phyloP scores from a whole-genome alignment of 2,113 vertebrate species.

The Rhombomys opimus region DNA sequence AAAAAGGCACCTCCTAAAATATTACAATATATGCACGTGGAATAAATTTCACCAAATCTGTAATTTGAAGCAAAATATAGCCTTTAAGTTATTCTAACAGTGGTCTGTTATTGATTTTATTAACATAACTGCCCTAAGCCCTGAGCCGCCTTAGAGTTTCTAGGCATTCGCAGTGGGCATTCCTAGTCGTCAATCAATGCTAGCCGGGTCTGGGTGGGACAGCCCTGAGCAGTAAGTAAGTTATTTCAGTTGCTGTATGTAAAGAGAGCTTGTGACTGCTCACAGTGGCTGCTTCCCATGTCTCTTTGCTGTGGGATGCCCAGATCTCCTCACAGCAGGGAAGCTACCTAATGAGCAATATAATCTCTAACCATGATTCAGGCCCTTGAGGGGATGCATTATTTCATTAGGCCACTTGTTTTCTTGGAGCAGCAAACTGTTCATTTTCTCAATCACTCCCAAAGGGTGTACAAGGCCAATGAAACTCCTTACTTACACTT shows the following conservation, averaged over 20 bases:
- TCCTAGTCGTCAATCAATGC: not conserved
- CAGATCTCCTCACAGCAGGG: slow-evolving; percentile 42
- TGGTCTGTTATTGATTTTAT: slow-evolving; percentile 36
- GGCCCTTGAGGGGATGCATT: slow-evolving; percentile 32
- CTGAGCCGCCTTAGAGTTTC: not conserved
- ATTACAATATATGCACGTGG: not conserved
- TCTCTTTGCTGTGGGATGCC: slow-evolving; percentile 2
- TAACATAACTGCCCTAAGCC: not conserved
- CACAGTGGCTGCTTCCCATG: not conserved
- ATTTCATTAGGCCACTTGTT: slow-evolving; percentile 60
- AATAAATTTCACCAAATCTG: slow-evolving; percentile 51
- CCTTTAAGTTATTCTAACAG: slow-evolving; percentile 43
- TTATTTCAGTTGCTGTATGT: not conserved
- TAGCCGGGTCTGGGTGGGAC: not conserved
- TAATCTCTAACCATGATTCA: slow-evolving; percentile 44
- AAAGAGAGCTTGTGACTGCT: not conserved
- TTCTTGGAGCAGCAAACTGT: slow-evolving; percentile 17
- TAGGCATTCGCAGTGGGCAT: not conserved
- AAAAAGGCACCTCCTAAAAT: slow-evolving; percentile 66
- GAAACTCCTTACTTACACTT: slow-evolving; percentile 16
- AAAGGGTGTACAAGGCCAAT: not conserved
- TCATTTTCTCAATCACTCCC: slow-evolving; percentile 63
- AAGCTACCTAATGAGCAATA: slow-evolving; percentile 29
- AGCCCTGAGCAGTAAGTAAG: not conserved
- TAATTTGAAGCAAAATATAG: slow-evolving; percentile 45